These are phyloP conservation scores for Aotus griseimembra DNA, from an alignment of 2,797 vertebrate species.

Conservation along the genomic window DNA sequence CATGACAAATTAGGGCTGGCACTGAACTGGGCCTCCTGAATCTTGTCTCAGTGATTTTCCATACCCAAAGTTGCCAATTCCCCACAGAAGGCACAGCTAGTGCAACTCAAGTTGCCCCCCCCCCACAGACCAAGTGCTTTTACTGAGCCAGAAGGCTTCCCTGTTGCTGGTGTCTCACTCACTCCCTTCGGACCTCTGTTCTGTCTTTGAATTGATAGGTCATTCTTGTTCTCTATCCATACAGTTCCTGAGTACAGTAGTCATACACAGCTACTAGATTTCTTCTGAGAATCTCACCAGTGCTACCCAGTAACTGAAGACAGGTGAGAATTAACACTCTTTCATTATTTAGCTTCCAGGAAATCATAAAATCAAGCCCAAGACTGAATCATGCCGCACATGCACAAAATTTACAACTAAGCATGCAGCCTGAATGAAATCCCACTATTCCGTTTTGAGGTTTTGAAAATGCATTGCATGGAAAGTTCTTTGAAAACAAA, in stretches of 20 bases:
- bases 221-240: background rate
- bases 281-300: background rate
- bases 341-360: background rate
- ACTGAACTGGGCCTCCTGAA: background rate
- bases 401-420: background rate
- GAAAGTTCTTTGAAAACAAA: background rate
- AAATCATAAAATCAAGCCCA: background rate
- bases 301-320: background rate
- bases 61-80: background rate
- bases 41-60: background rate
- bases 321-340: background rate
- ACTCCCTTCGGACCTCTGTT: background rate
- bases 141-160: background rate
- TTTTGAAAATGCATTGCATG: background rate
- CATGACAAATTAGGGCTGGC: background rate
- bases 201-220: background rate
- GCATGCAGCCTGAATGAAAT: background rate
- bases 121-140: background rate
- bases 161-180: background rate
- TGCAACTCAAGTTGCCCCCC: background rate
- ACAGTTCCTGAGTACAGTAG: background rate
- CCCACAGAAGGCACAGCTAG: accelerated
- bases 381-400: background rate
- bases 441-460: background rate
- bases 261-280: background rate